phyloP scores from a whole-genome alignment of 2,888 invertebrate species.

The Ornithoptera alexandrae region DNA sequence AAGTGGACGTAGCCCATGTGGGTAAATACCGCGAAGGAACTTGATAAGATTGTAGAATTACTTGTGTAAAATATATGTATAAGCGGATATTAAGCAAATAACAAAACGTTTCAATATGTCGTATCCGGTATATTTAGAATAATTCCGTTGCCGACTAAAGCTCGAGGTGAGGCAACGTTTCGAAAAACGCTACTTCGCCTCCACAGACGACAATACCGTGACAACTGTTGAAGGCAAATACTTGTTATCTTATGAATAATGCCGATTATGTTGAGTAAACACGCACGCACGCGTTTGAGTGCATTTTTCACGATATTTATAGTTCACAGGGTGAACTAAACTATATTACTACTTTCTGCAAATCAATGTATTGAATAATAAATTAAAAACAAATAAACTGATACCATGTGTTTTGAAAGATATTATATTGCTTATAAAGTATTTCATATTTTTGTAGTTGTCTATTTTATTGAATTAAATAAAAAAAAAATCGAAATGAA shows the following conservation, averaged over 20 bases:
- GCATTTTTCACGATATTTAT: conserved; percentile 72
- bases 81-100: conserved; percentile 10
- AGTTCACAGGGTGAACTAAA: conserved; percentile 58
- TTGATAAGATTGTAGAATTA: conserved; percentile 24
- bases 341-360: neutral
- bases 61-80: conserved; percentile 17
- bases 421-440: neutral
- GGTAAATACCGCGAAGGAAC: conserved; percentile 1
- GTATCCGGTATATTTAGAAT: conserved; percentile 53
- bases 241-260: conserved; percentile 79
- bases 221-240: conserved; percentile 74
- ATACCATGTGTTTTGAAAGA: neutral
- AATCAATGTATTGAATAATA: neutral
- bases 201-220: conserved; percentile 67
- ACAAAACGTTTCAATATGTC: conserved; percentile 6
- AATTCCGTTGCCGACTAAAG: conserved; percentile 46
- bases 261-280: conserved; percentile 76
- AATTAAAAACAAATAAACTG: neutral
- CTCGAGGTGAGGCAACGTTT: conserved; percentile 66
- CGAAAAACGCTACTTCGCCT: conserved; percentile 63
- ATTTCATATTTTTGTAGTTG: too few species aligned
- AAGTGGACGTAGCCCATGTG: neutral
- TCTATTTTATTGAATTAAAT: neutral
- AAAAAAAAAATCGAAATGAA: neutral
- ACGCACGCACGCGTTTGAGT: conserved; percentile 63